These are phyloP conservation scores for Cryptoblepharus egeriae DNA, from an alignment of 2,797 vertebrate species.

Conservation along the genomic window DNA sequence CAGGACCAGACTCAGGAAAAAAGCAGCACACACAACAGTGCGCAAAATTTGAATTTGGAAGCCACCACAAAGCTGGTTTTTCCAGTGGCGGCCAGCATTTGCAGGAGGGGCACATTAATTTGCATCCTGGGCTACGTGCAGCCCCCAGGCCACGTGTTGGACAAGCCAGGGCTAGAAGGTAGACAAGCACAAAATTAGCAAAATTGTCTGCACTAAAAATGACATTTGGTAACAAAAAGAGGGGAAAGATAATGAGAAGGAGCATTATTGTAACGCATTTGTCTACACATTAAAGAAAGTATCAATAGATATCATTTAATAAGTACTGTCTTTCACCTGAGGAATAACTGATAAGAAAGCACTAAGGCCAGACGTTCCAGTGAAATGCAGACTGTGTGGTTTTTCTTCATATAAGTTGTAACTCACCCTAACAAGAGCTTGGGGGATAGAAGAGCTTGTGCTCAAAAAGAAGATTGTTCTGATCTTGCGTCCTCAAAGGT, in stretches of 20 bases:
- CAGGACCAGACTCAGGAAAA: too few species aligned
- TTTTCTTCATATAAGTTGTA: background rate
- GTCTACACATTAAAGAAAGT: too few species aligned
- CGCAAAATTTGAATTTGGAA: too few species aligned
- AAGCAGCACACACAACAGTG: too few species aligned
- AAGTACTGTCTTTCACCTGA: background rate
- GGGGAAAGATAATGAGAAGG: background rate
- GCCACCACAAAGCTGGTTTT: too few species aligned
- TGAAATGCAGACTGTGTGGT: background rate
- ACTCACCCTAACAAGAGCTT: background rate
- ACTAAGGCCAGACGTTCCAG: background rate
- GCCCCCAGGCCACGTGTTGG: too few species aligned
- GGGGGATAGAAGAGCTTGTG: too few species aligned
- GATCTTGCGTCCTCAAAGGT: background rate
- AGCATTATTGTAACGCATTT: background rate
- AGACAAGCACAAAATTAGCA: background rate
- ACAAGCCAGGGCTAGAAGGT: too few species aligned
- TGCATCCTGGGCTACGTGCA: too few species aligned
- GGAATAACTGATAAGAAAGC: background rate
- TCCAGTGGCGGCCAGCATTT: too few species aligned
- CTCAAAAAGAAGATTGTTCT: background rate
- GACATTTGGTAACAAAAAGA: background rate
- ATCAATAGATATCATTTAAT: background rate
- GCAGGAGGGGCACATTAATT: too few species aligned
- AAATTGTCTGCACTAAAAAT: background rate